Evolutionary conservation across 2,113 vertebrate species (phyloP).

Genomic region (Brachyhypopomus occidentalis): DNA sequence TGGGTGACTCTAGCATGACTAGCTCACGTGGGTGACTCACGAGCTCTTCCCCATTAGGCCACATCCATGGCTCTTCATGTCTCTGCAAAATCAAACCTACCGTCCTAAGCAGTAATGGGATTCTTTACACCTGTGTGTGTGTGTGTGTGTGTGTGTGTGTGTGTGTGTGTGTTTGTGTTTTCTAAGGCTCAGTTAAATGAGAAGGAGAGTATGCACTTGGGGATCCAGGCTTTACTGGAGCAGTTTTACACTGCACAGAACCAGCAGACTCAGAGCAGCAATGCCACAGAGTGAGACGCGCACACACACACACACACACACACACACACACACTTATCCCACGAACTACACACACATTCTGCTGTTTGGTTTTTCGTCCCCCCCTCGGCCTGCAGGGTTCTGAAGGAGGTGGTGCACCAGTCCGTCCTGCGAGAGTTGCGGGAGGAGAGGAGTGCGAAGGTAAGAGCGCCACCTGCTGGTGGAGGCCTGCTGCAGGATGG

Average conservation of each 20-base stretch:
- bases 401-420: constrained; percentile 64
- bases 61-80: too few relatives aligned
- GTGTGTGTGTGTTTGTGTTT: constrained; percentile 3
- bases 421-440: constrained; percentile 73
- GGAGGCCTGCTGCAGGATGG: too few relatives aligned
- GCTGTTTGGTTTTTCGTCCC: not conserved
- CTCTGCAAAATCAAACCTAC: not conserved
- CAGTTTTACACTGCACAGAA: constrained; percentile 80
- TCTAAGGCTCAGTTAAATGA: constrained; percentile 83
- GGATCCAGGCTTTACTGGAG: constrained; percentile 82
- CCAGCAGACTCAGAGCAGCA: constrained; percentile 49
- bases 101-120: not conserved
- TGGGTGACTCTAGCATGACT: too few relatives aligned
- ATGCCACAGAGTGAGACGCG: constrained; percentile 59
- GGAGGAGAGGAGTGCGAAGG: constrained; percentile 81
- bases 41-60: too few relatives aligned
- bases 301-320: not conserved
- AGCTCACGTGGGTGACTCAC: too few relatives aligned
- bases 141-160: not conserved
- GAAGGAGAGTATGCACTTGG: constrained; percentile 79
- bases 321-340: not conserved
- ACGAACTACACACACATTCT: not conserved
- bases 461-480: constrained; percentile 46
- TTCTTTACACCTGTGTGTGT: not conserved
- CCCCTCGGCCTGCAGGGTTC: constrained; percentile 58